phyloP scores from a whole-genome alignment of 1,140 invertebrate species.

The Sesamia nonagrioides region DNA sequence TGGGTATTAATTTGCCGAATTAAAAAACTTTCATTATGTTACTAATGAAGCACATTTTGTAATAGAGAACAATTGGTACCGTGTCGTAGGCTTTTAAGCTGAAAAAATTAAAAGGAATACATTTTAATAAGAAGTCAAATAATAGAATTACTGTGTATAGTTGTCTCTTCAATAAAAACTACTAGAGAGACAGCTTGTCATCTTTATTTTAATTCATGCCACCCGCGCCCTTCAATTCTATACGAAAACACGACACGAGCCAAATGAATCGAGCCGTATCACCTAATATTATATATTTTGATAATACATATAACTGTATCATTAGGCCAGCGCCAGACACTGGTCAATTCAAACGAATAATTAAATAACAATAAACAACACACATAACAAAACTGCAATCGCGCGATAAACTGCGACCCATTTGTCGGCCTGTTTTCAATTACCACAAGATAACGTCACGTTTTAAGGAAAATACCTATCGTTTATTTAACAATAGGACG shows the following conservation, averaged over 20 bases:
- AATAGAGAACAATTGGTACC: too few relatives aligned
- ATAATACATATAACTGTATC: neutral
- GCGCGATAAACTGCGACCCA: constrained; percentile 12
- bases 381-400: neutral
- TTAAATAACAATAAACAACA: constrained; percentile 22
- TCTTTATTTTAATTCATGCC: too few relatives aligned
- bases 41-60: too few relatives aligned
- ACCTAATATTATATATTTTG: neutral
- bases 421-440: constrained; percentile 11
- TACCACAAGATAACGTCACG: constrained; percentile 8
- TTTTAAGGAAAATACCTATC: constrained; percentile 20
- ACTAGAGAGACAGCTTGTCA: too few relatives aligned
- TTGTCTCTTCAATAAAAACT: too few relatives aligned
- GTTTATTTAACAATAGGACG: neutral
- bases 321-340: constrained; percentile 9
- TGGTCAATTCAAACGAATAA: neutral
- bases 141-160: too few relatives aligned
- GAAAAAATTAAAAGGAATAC: too few relatives aligned
- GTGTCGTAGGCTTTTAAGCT: too few relatives aligned
- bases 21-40: too few relatives aligned
- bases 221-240: neutral
- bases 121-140: too few relatives aligned
- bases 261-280: neutral
- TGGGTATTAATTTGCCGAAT: too few relatives aligned
- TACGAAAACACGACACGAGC: neutral